Evolutionary conservation across 2,797 vertebrate species (phyloP), one percentile per base, ranked within the genome.

Genomic region (Podarcis siculus): DNA sequence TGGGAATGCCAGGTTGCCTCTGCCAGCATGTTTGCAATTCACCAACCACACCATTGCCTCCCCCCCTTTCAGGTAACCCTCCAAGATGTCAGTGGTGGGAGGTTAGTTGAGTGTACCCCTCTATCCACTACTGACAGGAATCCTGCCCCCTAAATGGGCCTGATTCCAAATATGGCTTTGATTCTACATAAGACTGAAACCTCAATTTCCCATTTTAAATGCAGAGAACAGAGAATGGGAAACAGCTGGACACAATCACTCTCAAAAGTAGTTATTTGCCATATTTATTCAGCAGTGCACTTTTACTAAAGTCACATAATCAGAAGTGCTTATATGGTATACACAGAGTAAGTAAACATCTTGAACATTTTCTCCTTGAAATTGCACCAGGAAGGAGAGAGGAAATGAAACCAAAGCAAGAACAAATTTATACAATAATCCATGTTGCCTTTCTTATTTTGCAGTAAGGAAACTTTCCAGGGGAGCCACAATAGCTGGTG

Each of bases 401-500:
- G 61, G 61, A 25, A 69, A 72, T 71, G 86, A 86, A 89, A 86
- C 35, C 8, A 66, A 66, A 83, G 13, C 32, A 91, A 90, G 32
- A 85, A 67, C 88, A 55, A 17, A 66, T 39, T 35, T 83, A 88
- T 45, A 84, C 82, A 92, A 89, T 81, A 72, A 23, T 87, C 89
- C 13, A 0, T 67, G 86, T 93, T 91, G 13, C 58, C 77, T 30
- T 81, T 92, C 49, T 73, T n/a, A 4, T 49, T 72, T 55, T 89
- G 88, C 87, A 93, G 64, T 21, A 77, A 66, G 61, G n/a, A 89
- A 82, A 82, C 76, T 75, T 90, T 91, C 88, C 93, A 67, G 37
- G 73, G 85, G 13, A 69, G 30, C 88, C 90, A 88, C 73, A 86
- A 92, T 86, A 92, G 89, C 92, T 94, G 79, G 84, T 92, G 92